Conservation (phyloP, 2,113 vertebrate genomes). For the Kryptolebias marmoratus region DNA sequence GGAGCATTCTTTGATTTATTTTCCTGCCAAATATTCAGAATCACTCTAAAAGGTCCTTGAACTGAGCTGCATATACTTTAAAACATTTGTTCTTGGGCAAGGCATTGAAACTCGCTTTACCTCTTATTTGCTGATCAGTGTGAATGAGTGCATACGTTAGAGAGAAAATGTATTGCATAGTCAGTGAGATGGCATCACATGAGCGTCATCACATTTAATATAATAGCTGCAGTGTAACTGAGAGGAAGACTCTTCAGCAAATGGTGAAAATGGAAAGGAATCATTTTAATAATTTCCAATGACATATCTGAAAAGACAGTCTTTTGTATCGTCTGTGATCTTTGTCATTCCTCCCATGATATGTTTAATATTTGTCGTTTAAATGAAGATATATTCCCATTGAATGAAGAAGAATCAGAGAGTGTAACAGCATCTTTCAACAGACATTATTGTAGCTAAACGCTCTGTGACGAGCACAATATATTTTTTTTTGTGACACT, state of each 20-base stretch:
- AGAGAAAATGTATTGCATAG: not conserved
- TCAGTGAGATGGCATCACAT: not conserved
- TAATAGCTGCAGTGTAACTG: not conserved
- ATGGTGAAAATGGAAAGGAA: not conserved
- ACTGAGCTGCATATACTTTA: not conserved
- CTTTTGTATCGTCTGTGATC: not conserved
- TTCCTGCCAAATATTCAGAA: not conserved
- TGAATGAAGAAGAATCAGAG: not conserved
- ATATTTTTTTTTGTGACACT: no score
- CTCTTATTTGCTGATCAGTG: not conserved
- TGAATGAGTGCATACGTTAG: not conserved
- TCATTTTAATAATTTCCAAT: not conserved
- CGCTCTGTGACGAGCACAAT: no score
- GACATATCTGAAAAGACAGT: not conserved
- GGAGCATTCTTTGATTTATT: not conserved
- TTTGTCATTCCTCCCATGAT: not conserved
- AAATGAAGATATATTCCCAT: not conserved
- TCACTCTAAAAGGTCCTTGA: not conserved
- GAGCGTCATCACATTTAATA: no score
- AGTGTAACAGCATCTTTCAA: no score
- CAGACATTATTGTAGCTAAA: no score
- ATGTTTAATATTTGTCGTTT: not conserved
- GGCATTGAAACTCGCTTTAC: not conserved
- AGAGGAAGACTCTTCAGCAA: no score
- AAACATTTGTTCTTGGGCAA: not conserved